Evolutionary conservation across 2,797 vertebrate genomes (phyloP).

Genomic region (Sorex maritimensis): DNA sequence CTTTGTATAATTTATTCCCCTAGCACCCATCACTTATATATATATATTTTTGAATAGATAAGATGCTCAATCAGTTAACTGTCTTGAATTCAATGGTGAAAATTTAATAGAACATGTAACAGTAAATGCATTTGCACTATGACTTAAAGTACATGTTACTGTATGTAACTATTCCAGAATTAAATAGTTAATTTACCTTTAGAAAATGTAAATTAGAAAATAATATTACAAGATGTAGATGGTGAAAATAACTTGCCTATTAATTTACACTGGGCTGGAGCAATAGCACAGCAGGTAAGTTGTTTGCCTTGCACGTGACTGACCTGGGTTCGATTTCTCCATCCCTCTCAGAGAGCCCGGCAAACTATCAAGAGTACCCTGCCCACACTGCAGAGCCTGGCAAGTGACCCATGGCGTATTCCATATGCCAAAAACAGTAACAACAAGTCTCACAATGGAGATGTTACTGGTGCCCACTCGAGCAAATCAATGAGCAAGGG

Average conservation of each 20-base stretch:
- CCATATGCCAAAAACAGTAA: no score
- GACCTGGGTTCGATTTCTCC: no score
- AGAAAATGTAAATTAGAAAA: not conserved
- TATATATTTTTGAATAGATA: not conserved
- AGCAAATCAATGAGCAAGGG: no score
- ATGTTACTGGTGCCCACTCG: no score
- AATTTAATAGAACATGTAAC: conserved; percentile 10
- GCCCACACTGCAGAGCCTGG: no score
- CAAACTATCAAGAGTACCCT: no score
- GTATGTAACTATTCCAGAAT: conserved; percentile 1
- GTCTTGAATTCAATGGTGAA: not conserved
- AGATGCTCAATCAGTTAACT: not conserved
- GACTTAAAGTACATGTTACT: not conserved
- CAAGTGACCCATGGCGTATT: no score
- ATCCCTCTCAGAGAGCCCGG: no score
- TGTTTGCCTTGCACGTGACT: no score
- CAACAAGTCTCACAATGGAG: no score
- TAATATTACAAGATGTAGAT: not conserved
- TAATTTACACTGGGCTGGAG: not conserved
- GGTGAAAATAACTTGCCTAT: not conserved
- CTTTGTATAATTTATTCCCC: not conserved
- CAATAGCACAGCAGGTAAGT: no score
- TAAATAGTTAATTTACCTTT: not conserved
- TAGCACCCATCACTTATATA: not conserved
- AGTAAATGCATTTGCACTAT: not conserved